These are phyloP conservation scores for Elgaria multicarinata DNA, from an alignment of 2,113 vertebrate species.

Conservation along the genomic window DNA sequence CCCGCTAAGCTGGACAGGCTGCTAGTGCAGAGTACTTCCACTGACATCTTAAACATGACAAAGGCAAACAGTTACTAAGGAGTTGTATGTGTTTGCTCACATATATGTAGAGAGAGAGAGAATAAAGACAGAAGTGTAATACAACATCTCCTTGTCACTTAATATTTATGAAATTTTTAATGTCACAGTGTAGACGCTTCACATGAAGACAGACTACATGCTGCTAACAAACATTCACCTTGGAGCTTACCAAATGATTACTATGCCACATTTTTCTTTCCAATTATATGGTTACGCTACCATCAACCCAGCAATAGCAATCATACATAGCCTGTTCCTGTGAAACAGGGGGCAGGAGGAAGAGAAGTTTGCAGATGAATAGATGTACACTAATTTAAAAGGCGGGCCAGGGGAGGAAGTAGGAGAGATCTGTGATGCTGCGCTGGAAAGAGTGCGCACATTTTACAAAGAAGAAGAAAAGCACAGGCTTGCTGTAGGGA, in stretches of 20 bases:
- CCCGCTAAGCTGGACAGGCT: too few relatives aligned
- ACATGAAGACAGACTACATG: neutral
- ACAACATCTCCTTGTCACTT: constrained; percentile 20
- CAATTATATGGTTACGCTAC: neutral
- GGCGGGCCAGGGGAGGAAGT: too few relatives aligned
- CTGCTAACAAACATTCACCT: neutral
- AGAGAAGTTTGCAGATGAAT: neutral
- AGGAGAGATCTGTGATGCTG: neutral
- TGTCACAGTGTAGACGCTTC: neutral
- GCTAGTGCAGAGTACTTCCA: too few relatives aligned
- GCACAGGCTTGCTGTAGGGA: neutral
- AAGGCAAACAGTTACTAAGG: constrained; percentile 16
- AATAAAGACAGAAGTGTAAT: neutral
- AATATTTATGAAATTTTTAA: constrained; percentile 8
- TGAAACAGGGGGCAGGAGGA: neutral
- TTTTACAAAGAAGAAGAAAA: neutral
- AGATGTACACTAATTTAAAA: neutral
- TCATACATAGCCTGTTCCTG: neutral
- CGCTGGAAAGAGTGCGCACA: neutral
- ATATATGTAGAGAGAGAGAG: neutral
- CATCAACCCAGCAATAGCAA: neutral
- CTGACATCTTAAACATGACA: neutral
- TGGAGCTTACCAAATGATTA: constrained; percentile 1
- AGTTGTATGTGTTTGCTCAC: neutral
- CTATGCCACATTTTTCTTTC: neutral